Base-by-base conservation (phyloP, 2,797 vertebrate species). In the Eulemur albifrons region DNA sequence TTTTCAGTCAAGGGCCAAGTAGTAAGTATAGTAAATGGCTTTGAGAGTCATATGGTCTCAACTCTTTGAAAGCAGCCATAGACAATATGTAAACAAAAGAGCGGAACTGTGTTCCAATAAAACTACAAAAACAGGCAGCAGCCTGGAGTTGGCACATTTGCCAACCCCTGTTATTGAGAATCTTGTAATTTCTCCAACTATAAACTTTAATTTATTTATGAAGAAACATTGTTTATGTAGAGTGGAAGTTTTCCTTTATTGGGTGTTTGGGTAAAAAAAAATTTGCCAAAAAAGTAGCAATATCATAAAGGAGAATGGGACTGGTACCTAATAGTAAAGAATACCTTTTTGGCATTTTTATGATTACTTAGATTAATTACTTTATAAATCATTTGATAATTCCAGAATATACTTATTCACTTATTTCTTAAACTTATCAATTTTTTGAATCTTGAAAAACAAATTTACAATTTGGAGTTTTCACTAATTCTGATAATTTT, bases 361-460 rank as follows among this genome's bases (percentile, higher is more conserved):
- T 94, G 43, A 96, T 61, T 79, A 54, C 43, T 89, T 97, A 82
- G 38, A 65, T 90, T 93, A 93, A 65, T 67, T 73, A 87, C 5
- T 10, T 94, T 21, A 32, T 77, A 93, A 80, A 81, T 82, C 84
- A 84, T 96, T 76, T 90, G 17, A 81, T 84, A 79, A 81, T 88
- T 93, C 17, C 2, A 88, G 43, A 92, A 77, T 92, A 77, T 91
- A 76, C 23, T 69, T 94, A 86, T 43, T 86, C 30, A 79, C 11
- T 92, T 30, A 87, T 81, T 94, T 88, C 40, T 69, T 95, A 57
- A 73, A 85, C 43, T 94, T 88, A 69, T 2, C 21, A 43, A 23
- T 65, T 95, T 80, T 95, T 90, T 93, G 61, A 93, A 43, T 92
- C 21, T 97, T 90, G 20, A 95, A 86, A 95, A 97, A 72, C n/a